Base-by-base conservation (phyloP, 2,797 vertebrate species). In the Staurois parvus region DNA sequence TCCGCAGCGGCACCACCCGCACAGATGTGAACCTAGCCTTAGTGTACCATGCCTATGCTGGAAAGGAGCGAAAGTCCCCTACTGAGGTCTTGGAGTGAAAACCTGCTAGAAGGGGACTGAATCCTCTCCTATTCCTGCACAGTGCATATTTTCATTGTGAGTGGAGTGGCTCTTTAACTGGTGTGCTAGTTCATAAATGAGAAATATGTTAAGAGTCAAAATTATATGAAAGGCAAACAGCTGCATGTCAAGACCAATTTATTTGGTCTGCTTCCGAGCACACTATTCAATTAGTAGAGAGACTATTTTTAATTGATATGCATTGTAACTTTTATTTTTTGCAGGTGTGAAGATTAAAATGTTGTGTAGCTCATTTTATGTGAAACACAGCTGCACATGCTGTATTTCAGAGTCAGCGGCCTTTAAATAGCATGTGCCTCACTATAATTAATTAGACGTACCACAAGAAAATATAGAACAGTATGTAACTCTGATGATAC, bases 321-420 rank as follows among this genome's bases (percentile, higher is more conserved):
- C 62, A 66, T 28, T 66, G n/a, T 26, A 66, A 66, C 26, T 66
- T n/a, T 59, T 59, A 66, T 29, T 66, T 28, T 29, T 66, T 66
- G 64, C 28, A 66, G 64, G 64, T 66, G 52, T 66, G 64, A 26
- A 66, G n/a, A 26, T 66, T 26, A 66, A 66, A 29, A 66, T 29
- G n/a, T 66, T 66, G 26, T 28, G 64, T 66, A 66, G 64, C 26
- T 66, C 64, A 66, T 66, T 66, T 26, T 66, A 66, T 66, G 13
- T 66, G 26, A 66, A 66, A 29, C 26, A 13, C 64, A 66, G 64
- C 64, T 66, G 64, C 28, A 29, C 28, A 29, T 29, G 64, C 64
- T 66, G 64, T 66, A 29, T 29, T 29, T 11, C 64, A 66, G 11
- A 66, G 64, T 66, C 64, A 66, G 64, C 64, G 15, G 28, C 28